Percentiles rank a stretch among this genome's conserved stretches.
Evolutionary conservation across 2,888 invertebrate genomes (phyloP).

Genomic region (Parnassius smintheus): DNA sequence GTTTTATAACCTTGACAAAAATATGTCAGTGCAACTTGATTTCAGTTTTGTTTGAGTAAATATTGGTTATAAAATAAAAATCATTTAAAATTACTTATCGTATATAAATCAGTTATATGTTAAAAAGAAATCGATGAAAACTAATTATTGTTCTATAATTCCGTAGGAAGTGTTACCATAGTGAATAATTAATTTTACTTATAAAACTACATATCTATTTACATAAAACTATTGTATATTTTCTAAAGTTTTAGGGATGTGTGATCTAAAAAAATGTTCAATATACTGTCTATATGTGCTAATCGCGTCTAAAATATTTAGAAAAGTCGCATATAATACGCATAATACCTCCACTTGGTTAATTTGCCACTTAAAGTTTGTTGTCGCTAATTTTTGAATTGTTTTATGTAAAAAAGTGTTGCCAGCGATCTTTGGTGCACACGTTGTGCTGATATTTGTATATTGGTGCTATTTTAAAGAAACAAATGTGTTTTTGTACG

Average conservation of each 20-base stretch:
- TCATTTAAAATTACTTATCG: neutral
- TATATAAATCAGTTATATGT: neutral
- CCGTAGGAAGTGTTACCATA: constrained; percentile 76
- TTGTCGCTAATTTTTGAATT: constrained; percentile 61
- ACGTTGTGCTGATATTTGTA: constrained; percentile 67
- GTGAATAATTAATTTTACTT: constrained; percentile 62
- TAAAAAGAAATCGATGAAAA: constrained; percentile 1
- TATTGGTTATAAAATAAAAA: neutral
- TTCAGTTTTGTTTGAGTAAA: constrained; percentile 1
- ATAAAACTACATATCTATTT: constrained; percentile 69
- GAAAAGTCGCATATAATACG: constrained; percentile 24
- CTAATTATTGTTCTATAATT: constrained; percentile 42
- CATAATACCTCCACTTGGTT: constrained; percentile 40
- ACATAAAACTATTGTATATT: constrained; percentile 66
- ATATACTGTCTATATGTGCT: constrained; percentile 44
- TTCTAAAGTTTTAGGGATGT: constrained; percentile 57
- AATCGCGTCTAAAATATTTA: constrained; percentile 28
- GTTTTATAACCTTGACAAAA: constrained; percentile 27
- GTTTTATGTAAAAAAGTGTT: constrained; percentile 46
- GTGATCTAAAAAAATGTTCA: constrained; percentile 53
- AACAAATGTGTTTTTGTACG: constrained; percentile 53
- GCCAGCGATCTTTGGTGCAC: constrained; percentile 45
- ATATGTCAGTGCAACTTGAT: neutral
- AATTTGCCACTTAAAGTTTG: constrained; percentile 40
- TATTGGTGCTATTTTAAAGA: constrained; percentile 76